Base-by-base conservation (phyloP, 2,888 invertebrate species). In the Lepidocyrtinus sp. region DNA sequence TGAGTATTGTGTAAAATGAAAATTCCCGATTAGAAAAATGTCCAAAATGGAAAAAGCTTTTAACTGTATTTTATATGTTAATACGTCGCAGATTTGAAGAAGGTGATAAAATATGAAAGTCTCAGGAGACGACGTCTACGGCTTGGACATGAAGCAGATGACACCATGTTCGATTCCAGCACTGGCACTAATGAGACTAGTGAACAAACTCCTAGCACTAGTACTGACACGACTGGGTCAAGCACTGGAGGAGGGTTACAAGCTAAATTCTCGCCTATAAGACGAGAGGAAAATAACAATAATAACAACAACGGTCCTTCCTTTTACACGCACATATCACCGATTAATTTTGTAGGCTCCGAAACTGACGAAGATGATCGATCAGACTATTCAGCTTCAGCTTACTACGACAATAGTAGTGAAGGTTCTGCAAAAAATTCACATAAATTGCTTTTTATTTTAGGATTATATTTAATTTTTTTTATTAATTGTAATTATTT, bases 61-160 rank as follows among this genome's bases (percentile, higher is more conserved):
- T n/a, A n/a, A n/a, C n/a, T n/a, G 1, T 69, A 50, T 46, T 69
- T 46, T 25, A 1, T n/a, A 12, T 59, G 25, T 70, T 64, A 46
- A 9, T n/a, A 17, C n/a, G 19, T 73, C 64, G 5, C 22, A 86
- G 86, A 86, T 80, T 71, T 86, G 55, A 82, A 82, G 36, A 84
- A 81, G 25, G 46, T 85, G 2, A 80, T 86, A 7, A 85, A 85
- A 62, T 68, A 75, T 61, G 86, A 86, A 67, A 82, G 81, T 19
- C 74, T 67, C 36, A 71, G 80, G 68, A 68, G 84, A 45, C 36
- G 85, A 19, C 69, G 84, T 15, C 50, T 55, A 15, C 71, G 68
- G 22, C 55, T 84, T n/a, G 86, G 84, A 5, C 84, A 86, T 55
- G 75, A 26, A 27, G 70, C 82, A 5, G 59, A 82, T 0, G 79